phyloP scores from a whole-genome alignment of 2,888 invertebrate genomes.

The Antitype chi region DNA sequence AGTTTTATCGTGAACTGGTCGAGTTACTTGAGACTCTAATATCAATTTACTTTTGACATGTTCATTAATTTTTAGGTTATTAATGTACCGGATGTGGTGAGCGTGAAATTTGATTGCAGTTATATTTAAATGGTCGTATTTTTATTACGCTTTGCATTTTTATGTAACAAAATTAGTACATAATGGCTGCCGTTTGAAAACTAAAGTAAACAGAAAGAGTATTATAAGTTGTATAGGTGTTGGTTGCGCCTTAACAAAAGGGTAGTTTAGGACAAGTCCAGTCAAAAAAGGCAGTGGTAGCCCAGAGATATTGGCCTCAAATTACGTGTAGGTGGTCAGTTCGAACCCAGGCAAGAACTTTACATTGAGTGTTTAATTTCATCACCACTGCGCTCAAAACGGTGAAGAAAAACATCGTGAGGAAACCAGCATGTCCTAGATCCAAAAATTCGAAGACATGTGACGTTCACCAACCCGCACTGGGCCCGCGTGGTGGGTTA shows the following conservation, averaged over 20 bases:
- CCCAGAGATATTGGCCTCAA: too few relatives aligned
- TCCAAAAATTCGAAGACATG: too few relatives aligned
- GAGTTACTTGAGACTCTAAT: conserved; percentile 47
- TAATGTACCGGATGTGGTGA: conserved; percentile 52
- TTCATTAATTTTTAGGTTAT: conserved; percentile 65
- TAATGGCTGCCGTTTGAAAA: conserved; percentile 5
- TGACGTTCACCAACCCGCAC: too few relatives aligned
- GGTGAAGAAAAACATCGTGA: too few relatives aligned
- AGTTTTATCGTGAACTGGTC: conserved; percentile 38
- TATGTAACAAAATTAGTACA: conserved; percentile 6
- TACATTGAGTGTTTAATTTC: too few relatives aligned
- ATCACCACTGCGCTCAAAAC: too few relatives aligned
- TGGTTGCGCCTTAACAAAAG: background rate
- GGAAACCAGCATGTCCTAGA: too few relatives aligned
- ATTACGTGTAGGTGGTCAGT: too few relatives aligned
- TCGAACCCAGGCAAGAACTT: too few relatives aligned
- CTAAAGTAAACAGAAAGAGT: background rate
- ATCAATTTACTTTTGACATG: conserved; percentile 64
- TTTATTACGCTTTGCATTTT: conserved; percentile 29
- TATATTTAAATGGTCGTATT: conserved; percentile 48
- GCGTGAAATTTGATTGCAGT: conserved; percentile 57
- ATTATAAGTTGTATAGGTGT: too few relatives aligned
- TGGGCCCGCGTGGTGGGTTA: too few relatives aligned
- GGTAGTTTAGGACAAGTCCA: background rate
- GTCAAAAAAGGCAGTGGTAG: too few relatives aligned